phyloP scores from a whole-genome alignment of 2,797 vertebrate genomes.

The Hippocampus kuda region DNA sequence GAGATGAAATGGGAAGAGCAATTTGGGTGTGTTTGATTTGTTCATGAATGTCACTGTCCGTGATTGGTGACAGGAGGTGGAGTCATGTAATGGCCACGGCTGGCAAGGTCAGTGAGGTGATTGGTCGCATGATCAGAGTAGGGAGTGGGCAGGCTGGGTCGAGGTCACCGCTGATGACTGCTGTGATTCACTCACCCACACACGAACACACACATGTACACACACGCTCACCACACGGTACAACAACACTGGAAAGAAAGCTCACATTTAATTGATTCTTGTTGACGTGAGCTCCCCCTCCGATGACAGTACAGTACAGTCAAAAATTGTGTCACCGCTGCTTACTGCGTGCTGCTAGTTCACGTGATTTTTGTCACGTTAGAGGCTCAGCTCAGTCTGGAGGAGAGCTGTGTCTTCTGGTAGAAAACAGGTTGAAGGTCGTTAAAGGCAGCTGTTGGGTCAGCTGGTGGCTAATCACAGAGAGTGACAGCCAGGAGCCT shows the following conservation, averaged over 20 bases:
- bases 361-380: background rate
- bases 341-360: background rate
- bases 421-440: background rate
- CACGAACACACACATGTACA: background rate
- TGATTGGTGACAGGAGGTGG: constrained; percentile 44
- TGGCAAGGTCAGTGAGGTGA: constrained; percentile 49
- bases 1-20: constrained; percentile 4
- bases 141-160: constrained; percentile 43
- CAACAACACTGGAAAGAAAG: background rate
- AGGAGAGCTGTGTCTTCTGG: background rate
- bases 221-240: background rate
- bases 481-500: background rate
- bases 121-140: constrained; percentile 31
- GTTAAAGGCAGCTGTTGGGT: constrained; percentile 1
- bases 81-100: constrained; percentile 19
- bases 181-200: background rate
- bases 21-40: constrained; percentile 21
- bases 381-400: background rate
- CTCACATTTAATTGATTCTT: background rate
- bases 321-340: background rate
- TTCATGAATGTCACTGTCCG: constrained; percentile 21
- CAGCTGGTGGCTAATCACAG: constrained; percentile 7
- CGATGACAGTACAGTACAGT: background rate
- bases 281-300: background rate
- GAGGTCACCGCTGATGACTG: constrained; percentile 27